These are phyloP conservation scores for Bradypus variegatus DNA, from an alignment of 2,797 vertebrate species.

Conservation along the genomic window DNA sequence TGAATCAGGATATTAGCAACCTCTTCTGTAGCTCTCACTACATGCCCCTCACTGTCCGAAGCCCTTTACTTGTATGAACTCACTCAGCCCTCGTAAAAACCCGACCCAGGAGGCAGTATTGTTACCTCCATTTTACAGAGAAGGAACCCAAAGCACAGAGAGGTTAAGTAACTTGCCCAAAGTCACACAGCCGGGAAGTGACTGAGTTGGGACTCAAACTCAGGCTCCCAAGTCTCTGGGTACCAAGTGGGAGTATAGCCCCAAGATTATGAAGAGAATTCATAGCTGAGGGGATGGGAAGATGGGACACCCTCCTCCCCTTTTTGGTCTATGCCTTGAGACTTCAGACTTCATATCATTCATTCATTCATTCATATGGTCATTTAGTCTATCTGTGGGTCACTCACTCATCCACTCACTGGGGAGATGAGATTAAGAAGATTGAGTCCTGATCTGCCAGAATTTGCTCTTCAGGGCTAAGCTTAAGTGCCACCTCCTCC, in stretches of 20 bases:
- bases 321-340: not conserved
- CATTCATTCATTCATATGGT: not conserved
- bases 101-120: not conserved
- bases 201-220: not conserved
- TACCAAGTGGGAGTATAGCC: no score
- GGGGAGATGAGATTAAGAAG: not conserved
- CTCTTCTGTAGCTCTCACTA: not conserved
- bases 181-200: not conserved
- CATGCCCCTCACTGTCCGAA: accelerated
- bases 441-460: not conserved
- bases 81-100: not conserved
- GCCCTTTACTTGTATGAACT: not conserved
- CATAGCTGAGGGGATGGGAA: not conserved
- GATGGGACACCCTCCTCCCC: not conserved
- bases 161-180: not conserved
- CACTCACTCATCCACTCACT: not conserved
- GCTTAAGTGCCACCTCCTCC: not conserved
- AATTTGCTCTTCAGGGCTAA: not conserved
- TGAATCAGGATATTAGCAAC: accelerated
- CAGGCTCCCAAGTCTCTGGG: not conserved
- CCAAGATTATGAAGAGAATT: not conserved
- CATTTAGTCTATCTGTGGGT: not conserved
- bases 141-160: not conserved
- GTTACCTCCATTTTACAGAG: not conserved
- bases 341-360: not conserved